Evolutionary conservation across 2,888 invertebrate genomes (phyloP).

Genomic region (Hypomecis atomaria): DNA sequence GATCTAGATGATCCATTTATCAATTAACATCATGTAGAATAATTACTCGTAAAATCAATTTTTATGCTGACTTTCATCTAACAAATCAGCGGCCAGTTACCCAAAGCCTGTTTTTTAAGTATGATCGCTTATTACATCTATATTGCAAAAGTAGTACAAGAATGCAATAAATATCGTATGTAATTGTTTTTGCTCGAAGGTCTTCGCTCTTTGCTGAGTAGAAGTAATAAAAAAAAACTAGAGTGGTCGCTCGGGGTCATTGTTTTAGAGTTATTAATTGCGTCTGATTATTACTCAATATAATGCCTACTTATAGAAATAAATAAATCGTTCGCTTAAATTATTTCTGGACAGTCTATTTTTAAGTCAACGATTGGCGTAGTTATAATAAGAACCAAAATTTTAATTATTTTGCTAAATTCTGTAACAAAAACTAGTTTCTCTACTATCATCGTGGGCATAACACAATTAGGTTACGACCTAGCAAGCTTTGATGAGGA

Average conservation of each 20-base stretch:
- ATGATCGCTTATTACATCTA: conserved; percentile 29
- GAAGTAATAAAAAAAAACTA: conserved; percentile 30
- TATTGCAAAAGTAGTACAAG: conserved; percentile 29
- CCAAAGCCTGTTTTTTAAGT: conserved; percentile 38
- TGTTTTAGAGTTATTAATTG: conserved; percentile 28
- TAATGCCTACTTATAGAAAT: conserved; percentile 2
- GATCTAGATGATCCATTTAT: too few species aligned
- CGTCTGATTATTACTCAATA: conserved; percentile 16
- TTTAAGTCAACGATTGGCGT: background rate
- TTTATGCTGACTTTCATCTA: conserved; percentile 13
- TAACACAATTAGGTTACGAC: too few species aligned
- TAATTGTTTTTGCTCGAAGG: conserved; percentile 43
- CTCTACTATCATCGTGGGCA: too few species aligned
- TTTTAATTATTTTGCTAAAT: too few species aligned
- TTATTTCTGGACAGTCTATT: background rate
- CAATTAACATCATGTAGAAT: too few species aligned
- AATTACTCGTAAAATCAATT: background rate
- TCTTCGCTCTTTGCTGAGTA: conserved; percentile 24
- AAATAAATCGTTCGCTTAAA: conserved; percentile 6
- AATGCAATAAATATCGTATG: conserved; percentile 41
- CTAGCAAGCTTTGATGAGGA: too few species aligned
- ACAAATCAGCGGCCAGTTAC: conserved; percentile 22
- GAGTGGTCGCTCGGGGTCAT: conserved; percentile 36
- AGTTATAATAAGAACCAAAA: too few species aligned
- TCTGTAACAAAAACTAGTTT: too few species aligned